phyloP scores from a whole-genome alignment of 2,797 vertebrate genomes.

The Sebastes diploproa region DNA sequence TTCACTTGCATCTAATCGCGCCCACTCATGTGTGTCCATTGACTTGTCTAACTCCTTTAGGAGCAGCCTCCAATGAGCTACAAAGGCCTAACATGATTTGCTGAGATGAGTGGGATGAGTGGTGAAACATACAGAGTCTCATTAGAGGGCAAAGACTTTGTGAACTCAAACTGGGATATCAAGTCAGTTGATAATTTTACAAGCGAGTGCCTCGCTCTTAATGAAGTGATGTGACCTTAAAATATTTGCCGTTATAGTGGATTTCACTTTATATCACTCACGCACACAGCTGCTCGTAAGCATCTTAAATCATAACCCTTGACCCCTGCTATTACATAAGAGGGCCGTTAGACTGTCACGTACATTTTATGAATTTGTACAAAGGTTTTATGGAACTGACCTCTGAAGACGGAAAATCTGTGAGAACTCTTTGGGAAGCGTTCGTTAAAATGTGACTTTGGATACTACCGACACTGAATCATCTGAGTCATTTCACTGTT shows the following conservation, averaged over 20 bases:
- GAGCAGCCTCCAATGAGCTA: neutral
- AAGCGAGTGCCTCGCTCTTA: constrained; percentile 10
- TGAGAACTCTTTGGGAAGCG: constrained; percentile 15
- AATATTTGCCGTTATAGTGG: neutral
- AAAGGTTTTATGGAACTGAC: constrained; percentile 11
- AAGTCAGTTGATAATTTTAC: constrained; percentile 37
- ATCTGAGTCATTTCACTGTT: constrained; percentile 32
- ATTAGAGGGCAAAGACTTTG: neutral
- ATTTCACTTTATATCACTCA: neutral
- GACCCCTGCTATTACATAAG: constrained; percentile 2
- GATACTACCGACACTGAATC: constrained; percentile 26
- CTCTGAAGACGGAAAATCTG: constrained; percentile 10
- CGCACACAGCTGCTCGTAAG: constrained; percentile 2
- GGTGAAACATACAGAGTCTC: neutral
- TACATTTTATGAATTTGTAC: constrained; percentile 29
- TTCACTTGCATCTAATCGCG: neutral
- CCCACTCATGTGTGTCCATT: neutral
- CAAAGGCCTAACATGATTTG: neutral
- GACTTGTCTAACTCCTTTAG: neutral
- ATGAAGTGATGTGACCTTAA: neutral
- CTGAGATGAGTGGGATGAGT: neutral
- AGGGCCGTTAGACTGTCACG: neutral
- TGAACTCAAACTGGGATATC: constrained; percentile 8
- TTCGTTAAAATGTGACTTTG: constrained; percentile 41
- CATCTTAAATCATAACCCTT: constrained; percentile 34